Conservation (phyloP, 2,888 invertebrate genomes). For the Noctua janthe region DNA sequence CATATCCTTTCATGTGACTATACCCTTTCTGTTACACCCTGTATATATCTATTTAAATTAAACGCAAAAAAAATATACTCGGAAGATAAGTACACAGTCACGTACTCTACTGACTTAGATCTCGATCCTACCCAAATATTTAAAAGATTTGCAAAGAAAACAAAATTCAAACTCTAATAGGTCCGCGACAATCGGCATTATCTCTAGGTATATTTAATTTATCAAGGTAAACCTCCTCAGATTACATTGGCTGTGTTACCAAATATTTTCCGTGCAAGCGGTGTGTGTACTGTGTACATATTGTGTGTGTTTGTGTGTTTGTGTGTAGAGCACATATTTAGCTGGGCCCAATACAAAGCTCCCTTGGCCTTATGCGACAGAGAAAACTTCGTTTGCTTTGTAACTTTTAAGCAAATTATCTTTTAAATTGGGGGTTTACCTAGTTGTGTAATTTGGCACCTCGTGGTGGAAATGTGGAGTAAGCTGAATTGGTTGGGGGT, state of each 20-base stretch:
- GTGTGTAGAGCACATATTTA: constrained; percentile 86
- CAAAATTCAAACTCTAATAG: constrained; percentile 61
- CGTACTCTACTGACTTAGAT: constrained; percentile 25
- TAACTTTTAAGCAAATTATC: constrained; percentile 58
- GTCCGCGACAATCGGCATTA: constrained; percentile 73
- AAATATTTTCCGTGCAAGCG: constrained; percentile 89
- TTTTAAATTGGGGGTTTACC: constrained; percentile 25
- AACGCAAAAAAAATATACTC: background rate
- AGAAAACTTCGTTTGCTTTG: constrained; percentile 63
- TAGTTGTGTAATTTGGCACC: constrained; percentile 15
- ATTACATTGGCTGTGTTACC: constrained; percentile 87
- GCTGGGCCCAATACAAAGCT: constrained; percentile 80
- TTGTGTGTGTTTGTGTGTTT: constrained; percentile 77
- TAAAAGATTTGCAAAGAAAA: constrained; percentile 55
- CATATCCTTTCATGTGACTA: no score
- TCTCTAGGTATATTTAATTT: constrained; percentile 82
- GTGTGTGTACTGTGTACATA: constrained; percentile 83
- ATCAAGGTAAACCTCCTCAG: constrained; percentile 87
- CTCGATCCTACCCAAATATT: constrained; percentile 48
- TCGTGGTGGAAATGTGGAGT: constrained; percentile 8
- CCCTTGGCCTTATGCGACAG: constrained; percentile 73
- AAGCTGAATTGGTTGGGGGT: background rate
- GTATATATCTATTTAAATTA: background rate
- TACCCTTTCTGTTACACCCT: no score
- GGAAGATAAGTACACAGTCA: background rate